phyloP scores from a whole-genome alignment of 2,888 invertebrate genomes.

The Philhelius pedissequus region DNA sequence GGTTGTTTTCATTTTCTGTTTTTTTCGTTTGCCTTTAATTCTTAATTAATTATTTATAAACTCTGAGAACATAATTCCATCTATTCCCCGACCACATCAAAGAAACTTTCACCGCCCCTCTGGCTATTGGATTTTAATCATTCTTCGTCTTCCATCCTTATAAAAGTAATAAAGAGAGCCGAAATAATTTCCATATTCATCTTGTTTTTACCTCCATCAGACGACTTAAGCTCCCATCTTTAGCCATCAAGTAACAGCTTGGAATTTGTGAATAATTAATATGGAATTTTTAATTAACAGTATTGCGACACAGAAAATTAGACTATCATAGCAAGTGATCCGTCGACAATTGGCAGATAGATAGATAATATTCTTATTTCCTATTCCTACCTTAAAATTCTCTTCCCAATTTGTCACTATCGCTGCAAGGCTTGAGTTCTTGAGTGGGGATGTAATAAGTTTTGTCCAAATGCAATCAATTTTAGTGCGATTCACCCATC shows the following conservation, averaged over 20 bases:
- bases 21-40: conserved; percentile 37
- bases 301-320: conserved; percentile 56
- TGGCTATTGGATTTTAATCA: conserved; percentile 41
- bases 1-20: neutral
- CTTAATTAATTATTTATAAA: conserved; percentile 67
- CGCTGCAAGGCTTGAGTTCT: neutral
- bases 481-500: conserved; percentile 30
- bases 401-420: neutral
- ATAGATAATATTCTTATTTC: conserved; percentile 20
- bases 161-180: neutral
- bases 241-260: conserved; percentile 56
- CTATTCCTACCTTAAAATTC: neutral
- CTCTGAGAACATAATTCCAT: conserved; percentile 66
- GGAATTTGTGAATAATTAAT: conserved; percentile 66
- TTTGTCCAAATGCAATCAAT: conserved; percentile 41
- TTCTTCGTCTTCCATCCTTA: conserved; percentile 14
- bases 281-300: conserved; percentile 65
- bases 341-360: conserved; percentile 45
- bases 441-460: conserved; percentile 27
- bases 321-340: conserved; percentile 30
- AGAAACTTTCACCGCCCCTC: conserved; percentile 40
- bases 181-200: conserved; percentile 64
- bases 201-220: conserved; percentile 1
- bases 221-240: conserved; percentile 6
- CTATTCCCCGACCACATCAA: conserved; percentile 62